phyloP scores from a whole-genome alignment of 2,888 invertebrate species.

The Nomada goodeniana region DNA sequence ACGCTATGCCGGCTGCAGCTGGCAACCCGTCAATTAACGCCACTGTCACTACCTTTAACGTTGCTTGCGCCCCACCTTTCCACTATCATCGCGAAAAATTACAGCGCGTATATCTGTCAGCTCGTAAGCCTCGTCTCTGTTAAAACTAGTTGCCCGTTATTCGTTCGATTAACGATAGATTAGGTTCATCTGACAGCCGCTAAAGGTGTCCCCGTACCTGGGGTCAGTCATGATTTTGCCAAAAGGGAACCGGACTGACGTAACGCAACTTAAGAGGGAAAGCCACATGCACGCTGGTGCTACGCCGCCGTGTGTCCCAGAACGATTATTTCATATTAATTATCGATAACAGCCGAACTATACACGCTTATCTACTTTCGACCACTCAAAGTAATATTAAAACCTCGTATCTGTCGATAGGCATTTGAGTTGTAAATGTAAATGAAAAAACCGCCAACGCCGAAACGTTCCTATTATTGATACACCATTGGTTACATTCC shows the following conservation, averaged over 20 bases:
- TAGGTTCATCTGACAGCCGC: conserved; percentile 73
- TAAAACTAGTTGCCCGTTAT: conserved; percentile 57
- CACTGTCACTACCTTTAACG: conserved; percentile 69
- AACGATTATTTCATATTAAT: no score
- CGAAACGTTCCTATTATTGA: no score
- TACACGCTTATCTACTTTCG: no score
- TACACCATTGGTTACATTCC: not conserved
- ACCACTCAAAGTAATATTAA: no score
- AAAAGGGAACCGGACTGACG: no score
- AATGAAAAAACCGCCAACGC: no score
- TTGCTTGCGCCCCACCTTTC: conserved; percentile 56
- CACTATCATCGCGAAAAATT: conserved; percentile 76
- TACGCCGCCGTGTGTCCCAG: no score
- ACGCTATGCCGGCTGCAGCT: conserved; percentile 64
- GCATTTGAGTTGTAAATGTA: not conserved
- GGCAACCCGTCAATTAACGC: conserved; percentile 77
- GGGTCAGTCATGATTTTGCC: no score
- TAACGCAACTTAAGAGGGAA: no score
- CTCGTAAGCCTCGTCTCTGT: conserved; percentile 58
- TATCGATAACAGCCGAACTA: no score
- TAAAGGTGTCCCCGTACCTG: conserved; percentile 65
- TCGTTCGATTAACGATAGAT: conserved; percentile 78
- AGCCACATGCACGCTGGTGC: no score
- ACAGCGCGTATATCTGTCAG: conserved; percentile 64
- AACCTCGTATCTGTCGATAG: not conserved